Percentiles rank a stretch among this genome's conserved stretches.
phyloP scores from a whole-genome alignment of 2,797 vertebrate species.

The Myotis myotis region DNA sequence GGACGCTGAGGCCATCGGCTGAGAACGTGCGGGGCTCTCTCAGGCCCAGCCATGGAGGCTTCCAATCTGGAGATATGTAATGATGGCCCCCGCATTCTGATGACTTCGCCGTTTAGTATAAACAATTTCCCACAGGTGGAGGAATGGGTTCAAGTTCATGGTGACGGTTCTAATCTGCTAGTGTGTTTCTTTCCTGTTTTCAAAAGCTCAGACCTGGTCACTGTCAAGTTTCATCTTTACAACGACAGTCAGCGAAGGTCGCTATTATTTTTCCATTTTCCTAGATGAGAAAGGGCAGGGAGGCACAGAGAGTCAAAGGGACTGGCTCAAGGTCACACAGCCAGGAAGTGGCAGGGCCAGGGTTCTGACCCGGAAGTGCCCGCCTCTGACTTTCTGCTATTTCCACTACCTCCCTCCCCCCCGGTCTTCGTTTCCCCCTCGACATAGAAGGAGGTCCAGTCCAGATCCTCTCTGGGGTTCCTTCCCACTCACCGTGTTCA shows the following conservation, averaged over 20 bases:
- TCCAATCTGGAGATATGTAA: fast-evolving
- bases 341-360: background rate
- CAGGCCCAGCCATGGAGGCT: fast-evolving
- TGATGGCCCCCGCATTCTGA: fast-evolving
- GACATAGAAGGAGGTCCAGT: background rate
- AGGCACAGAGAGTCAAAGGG: background rate
- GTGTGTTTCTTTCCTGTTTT: background rate
- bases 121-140: background rate
- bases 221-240: background rate
- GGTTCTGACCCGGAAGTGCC: fast-evolving
- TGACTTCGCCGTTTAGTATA: background rate
- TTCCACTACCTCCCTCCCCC: fast-evolving
- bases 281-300: background rate
- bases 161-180: background rate
- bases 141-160: background rate
- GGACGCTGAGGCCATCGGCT: background rate
- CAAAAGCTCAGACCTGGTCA: background rate
- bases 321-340: background rate
- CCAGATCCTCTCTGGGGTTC: fast-evolving
- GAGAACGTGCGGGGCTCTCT: no score
- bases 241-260: fast-evolving
- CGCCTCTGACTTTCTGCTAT: background rate
- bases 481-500: background rate
- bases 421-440: background rate
- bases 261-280: background rate